These are phyloP conservation scores for Sycobia sp. DNA, from an alignment of 1,140 invertebrate species.

Conservation along the genomic window DNA sequence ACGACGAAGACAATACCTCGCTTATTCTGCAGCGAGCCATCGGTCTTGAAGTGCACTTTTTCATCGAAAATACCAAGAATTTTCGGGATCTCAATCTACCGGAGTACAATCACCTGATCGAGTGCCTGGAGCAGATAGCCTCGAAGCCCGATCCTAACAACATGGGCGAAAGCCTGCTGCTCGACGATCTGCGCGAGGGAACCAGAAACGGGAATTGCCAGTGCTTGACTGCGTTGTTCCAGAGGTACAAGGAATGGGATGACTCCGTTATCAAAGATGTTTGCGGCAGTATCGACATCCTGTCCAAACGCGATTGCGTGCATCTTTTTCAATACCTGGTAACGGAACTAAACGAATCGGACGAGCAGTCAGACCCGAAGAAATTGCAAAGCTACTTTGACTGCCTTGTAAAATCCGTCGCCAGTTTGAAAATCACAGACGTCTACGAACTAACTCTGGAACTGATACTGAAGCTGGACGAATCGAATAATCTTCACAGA, in stretches of 20 bases:
- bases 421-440: constrained; percentile 30
- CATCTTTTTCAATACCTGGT: constrained; percentile 47
- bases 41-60: constrained; percentile 46
- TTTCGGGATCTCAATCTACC: constrained; percentile 36
- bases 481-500: constrained; percentile 38
- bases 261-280: constrained; percentile 39
- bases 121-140: constrained; percentile 45
- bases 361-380: constrained; percentile 24
- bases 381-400: constrained; percentile 38
- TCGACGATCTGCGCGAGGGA: constrained; percentile 42
- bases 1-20: constrained; percentile 44
- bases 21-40: constrained; percentile 51
- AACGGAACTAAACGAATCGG: constrained; percentile 30
- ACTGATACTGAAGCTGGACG: constrained; percentile 48
- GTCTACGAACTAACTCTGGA: constrained; percentile 42
- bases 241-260: constrained; percentile 47
- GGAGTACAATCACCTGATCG: constrained; percentile 38
- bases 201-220: constrained; percentile 37
- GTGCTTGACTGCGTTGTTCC: constrained; percentile 41
- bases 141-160: constrained; percentile 38
- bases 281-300: constrained; percentile 10
- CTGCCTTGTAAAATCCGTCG: constrained; percentile 32
- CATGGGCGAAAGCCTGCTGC: constrained; percentile 22
- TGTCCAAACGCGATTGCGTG: constrained; percentile 41
- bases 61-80: constrained; percentile 41